phyloP scores from a whole-genome alignment of 2,888 invertebrate species.

The Hypena proboscidalis region DNA sequence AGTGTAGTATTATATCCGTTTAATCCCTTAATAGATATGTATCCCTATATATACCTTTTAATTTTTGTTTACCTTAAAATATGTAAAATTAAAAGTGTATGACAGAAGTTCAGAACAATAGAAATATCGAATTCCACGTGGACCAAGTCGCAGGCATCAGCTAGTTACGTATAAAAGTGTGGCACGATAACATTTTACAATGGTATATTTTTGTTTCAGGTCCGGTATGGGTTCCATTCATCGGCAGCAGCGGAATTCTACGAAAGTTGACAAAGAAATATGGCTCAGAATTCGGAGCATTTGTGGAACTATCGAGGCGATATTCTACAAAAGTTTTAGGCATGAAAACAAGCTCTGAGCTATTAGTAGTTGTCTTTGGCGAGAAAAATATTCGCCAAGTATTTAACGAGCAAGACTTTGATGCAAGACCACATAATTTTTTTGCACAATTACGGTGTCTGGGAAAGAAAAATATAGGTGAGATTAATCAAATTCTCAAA shows the following conservation, averaged over 20 bases:
- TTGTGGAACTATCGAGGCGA: slow-evolving; percentile 82
- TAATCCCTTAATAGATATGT: too few species aligned
- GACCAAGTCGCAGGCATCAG: not conserved
- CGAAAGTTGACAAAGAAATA: slow-evolving; percentile 53
- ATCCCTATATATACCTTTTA: too few species aligned
- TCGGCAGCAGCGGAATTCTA: slow-evolving; percentile 64
- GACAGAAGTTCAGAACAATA: too few species aligned
- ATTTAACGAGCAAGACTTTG: slow-evolving; percentile 86
- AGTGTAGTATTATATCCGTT: too few species aligned
- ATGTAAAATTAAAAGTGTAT: too few species aligned
- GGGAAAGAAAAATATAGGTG: slow-evolving; percentile 87
- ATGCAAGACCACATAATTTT: slow-evolving; percentile 89
- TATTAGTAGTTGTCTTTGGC: slow-evolving; percentile 87
- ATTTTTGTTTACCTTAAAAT: too few species aligned
- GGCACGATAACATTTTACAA: slow-evolving; percentile 9
- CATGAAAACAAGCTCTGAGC: slow-evolving; percentile 86
- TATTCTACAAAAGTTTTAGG: slow-evolving; percentile 88
- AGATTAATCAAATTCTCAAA: too few species aligned
- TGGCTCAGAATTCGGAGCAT: slow-evolving; percentile 85
- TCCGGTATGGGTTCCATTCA: slow-evolving; percentile 73
- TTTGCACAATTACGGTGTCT: slow-evolving; percentile 88
- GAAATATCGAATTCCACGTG: too few species aligned
- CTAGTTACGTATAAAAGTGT: not conserved
- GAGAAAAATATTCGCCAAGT: slow-evolving; percentile 86
- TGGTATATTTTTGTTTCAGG: slow-evolving; percentile 54